Evolutionary conservation across 2,113 vertebrate species (phyloP).

Genomic region (Craseonycteris thonglongyai): DNA sequence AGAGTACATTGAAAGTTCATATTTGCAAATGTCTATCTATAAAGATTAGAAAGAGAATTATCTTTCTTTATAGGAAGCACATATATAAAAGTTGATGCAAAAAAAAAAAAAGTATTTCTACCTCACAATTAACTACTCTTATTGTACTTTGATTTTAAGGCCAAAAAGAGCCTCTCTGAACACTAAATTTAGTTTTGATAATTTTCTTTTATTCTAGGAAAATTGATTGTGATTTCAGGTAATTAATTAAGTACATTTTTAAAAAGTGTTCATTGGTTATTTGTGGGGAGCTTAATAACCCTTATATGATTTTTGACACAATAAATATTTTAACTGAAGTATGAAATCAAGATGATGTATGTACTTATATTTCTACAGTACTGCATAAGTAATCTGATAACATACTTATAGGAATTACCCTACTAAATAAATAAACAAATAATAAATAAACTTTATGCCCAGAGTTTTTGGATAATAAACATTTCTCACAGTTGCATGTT

Average conservation of each 20-base stretch:
- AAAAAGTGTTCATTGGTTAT: neutral
- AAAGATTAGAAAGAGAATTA: neutral
- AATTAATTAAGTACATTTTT: constrained; percentile 8
- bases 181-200: neutral
- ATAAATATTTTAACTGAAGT: constrained; percentile 14
- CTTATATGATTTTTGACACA: neutral
- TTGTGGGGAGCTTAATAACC: neutral
- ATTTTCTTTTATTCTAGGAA: neutral
- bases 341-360: neutral
- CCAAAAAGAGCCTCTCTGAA: neutral
- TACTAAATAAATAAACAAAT: neutral
- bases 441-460: neutral
- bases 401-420: neutral
- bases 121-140: constrained; percentile 12
- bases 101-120: constrained; percentile 25
- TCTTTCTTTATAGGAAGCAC: neutral
- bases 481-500: constrained; percentile 17
- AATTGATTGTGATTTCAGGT: neutral
- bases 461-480: neutral
- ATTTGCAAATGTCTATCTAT: neutral
- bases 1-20: neutral
- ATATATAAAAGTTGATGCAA: neutral
- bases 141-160: neutral
- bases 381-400: neutral
- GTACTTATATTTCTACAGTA: neutral